Base-by-base conservation (phyloP, 2,797 vertebrate species). In the Propithecus perrieri region DNA sequence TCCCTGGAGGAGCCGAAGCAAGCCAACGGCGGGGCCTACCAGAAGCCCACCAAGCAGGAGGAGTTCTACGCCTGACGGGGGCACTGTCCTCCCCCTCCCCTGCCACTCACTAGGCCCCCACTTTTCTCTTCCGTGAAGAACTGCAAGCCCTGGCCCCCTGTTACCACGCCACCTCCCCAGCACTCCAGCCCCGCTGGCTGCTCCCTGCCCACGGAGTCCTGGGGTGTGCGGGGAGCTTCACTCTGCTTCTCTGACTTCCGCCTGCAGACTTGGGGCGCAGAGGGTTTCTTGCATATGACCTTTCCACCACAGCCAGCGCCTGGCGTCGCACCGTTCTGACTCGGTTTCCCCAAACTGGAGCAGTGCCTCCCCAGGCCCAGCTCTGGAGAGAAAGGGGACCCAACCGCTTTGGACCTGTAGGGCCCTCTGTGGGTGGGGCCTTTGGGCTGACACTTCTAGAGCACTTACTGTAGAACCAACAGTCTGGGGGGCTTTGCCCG, bases 11-110 rank as follows among this genome's bases (percentile, higher is more conserved):
- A 99, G 94, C 98, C 98, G 4, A 99, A 98, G 53, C 98, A 98
- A 87, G 99, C 98, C 86, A 99, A 98, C 0, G 98, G 98, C 4
- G 98, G 98, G 71, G 97, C 97, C 95, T 98, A 99, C 97, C 98
- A 98, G 96, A 99, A 98, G 97, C 97, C 99, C 97, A 98, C 98
- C 94, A 99, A 98, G 97, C 99, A 99, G 98, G 98, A 99, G 63
- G 99, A 99, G 97, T 99, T 99, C 98, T 99, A 99, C 10, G 99
- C 99, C 97, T 99, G 99, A 99, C 26, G 71, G 33, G 46, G 96
- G 94, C 83, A 22, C 71, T 43, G 10, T 89, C 75, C 93, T 78
- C 96, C 94, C 92, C 85, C 91, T 89, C 95, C 87, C 94, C 98
- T 97, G 94, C 98, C 98, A 86, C 95, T 98, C 95, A 61, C 98